A percentile compares a stretch with the other conserved stretches of the same genome.
These are phyloP conservation scores for Ooceraea biroi DNA, from an alignment of 1,140 invertebrate species.

Conservation along the genomic window DNA sequence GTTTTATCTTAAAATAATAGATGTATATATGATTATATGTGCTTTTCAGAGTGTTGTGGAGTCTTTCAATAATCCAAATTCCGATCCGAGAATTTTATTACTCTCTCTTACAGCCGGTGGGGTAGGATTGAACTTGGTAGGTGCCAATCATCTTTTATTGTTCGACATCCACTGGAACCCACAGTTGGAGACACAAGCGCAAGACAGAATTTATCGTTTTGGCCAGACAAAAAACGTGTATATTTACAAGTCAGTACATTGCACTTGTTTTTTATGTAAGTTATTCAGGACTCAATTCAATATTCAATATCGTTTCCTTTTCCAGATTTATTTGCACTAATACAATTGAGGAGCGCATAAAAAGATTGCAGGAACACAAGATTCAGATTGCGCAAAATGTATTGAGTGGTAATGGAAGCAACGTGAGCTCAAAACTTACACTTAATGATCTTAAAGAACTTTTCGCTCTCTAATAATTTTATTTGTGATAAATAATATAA, in stretches of 20 bases:
- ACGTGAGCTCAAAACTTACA: slow-evolving; percentile 89
- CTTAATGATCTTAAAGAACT: slow-evolving; percentile 93
- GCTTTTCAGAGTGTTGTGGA: slow-evolving; percentile 87
- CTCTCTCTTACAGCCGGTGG: slow-evolving; percentile 96
- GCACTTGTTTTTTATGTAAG: not conserved
- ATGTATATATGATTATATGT: not conserved
- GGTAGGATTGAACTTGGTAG: slow-evolving; percentile 95
- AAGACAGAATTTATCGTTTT: slow-evolving; percentile 96
- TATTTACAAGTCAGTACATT: slow-evolving; percentile 91
- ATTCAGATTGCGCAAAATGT: slow-evolving; percentile 92
- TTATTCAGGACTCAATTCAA: too few species aligned
- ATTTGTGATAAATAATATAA: slow-evolving; percentile 19
- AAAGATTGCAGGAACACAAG: slow-evolving; percentile 93
- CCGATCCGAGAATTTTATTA: slow-evolving; percentile 88
- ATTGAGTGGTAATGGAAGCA: slow-evolving; percentile 89
- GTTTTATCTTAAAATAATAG: slow-evolving; percentile 2
- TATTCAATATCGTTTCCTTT: slow-evolving; percentile 32
- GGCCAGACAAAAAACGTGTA: slow-evolving; percentile 94
- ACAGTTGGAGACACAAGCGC: slow-evolving; percentile 96
- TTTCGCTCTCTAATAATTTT: slow-evolving; percentile 85
- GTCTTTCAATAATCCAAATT: slow-evolving; percentile 89
- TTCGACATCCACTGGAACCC: slow-evolving; percentile 98
- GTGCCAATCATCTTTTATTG: slow-evolving; percentile 95
- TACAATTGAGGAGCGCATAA: slow-evolving; percentile 95
- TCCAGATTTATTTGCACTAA: slow-evolving; percentile 92